phyloP scores from a whole-genome alignment of 2,888 invertebrate species.

The Drosophila barbarae region DNA sequence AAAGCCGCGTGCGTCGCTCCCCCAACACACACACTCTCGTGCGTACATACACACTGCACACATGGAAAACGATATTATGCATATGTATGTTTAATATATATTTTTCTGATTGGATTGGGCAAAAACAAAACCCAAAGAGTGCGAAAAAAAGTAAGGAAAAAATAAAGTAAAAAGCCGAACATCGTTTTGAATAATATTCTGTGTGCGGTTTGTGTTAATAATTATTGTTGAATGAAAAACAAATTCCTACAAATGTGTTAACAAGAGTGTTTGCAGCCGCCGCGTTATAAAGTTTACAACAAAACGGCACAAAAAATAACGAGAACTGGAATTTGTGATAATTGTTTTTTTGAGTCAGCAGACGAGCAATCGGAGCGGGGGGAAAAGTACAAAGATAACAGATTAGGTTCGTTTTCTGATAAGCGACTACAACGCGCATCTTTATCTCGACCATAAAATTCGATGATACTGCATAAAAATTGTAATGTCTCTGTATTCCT shows the following conservation, averaged over 20 bases:
- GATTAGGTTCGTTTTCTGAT: slow-evolving; percentile 28
- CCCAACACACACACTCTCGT: slow-evolving; percentile 21
- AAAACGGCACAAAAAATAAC: slow-evolving; percentile 18
- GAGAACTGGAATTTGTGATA: slow-evolving; percentile 53
- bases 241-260: slow-evolving; percentile 48
- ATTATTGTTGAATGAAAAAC: slow-evolving; percentile 44
- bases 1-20: slow-evolving; percentile 39
- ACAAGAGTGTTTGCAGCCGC: slow-evolving; percentile 47
- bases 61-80: slow-evolving; percentile 42
- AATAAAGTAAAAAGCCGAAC: slow-evolving; percentile 25
- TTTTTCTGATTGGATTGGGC: slow-evolving; percentile 64
- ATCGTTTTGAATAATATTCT: slow-evolving; percentile 20
- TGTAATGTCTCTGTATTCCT: slow-evolving; percentile 7
- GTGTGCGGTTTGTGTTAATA: slow-evolving; percentile 32
- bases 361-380: slow-evolving; percentile 10
- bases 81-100: slow-evolving; percentile 61
- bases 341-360: slow-evolving; percentile 46
- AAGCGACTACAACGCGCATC: slow-evolving; percentile 27
- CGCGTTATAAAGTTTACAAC: slow-evolving; percentile 28
- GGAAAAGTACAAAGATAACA: slow-evolving; percentile 33
- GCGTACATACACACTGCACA: slow-evolving; percentile 44
- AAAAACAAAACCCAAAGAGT: slow-evolving; percentile 41
- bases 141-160: slow-evolving; percentile 30
- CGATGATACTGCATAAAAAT: slow-evolving; percentile 19
- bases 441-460: slow-evolving; percentile 30